Conservation (phyloP, 2,797 vertebrate genomes). For the Muscicapa comitata region DNA sequence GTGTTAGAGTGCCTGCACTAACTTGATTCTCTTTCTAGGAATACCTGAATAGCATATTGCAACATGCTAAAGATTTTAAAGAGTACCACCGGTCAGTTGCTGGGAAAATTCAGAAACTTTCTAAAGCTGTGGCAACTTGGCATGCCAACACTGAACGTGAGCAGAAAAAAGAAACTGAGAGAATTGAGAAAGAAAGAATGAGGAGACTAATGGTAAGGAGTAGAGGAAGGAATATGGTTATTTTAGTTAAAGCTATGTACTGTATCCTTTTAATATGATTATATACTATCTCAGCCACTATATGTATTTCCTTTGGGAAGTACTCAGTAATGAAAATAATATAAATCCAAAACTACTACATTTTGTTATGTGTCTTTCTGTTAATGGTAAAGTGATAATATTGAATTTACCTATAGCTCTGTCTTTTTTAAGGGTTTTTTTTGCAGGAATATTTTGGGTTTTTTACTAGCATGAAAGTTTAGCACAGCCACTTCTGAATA, state of each 20-base stretch:
- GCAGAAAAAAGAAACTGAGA: constrained; percentile 96
- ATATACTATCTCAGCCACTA: background rate
- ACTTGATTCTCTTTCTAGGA: constrained; percentile 78
- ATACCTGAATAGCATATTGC: constrained; percentile 96
- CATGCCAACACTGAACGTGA: constrained; percentile 97
- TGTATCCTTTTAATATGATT: background rate
- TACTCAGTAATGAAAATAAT: background rate
- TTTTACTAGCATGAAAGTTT: background rate
- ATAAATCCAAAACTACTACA: background rate
- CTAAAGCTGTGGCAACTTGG: constrained; percentile 92
- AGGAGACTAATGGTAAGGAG: constrained; percentile 90
- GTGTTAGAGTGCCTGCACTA: background rate
- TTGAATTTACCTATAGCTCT: background rate
- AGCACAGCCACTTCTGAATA: background rate
- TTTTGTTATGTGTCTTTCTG: background rate
- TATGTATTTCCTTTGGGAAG: background rate
- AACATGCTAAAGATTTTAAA: constrained; percentile 98
- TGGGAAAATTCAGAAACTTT: constrained; percentile 94
- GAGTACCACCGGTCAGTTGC: constrained; percentile 95
- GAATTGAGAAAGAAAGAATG: constrained; percentile 98
- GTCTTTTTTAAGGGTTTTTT: background rate
- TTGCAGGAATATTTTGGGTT: background rate
- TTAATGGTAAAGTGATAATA: background rate
- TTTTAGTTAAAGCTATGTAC: background rate
- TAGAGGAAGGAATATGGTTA: background rate